Evolutionary conservation across 2,113 vertebrate genomes (phyloP).

Genomic region (Prunella fulvescens): DNA sequence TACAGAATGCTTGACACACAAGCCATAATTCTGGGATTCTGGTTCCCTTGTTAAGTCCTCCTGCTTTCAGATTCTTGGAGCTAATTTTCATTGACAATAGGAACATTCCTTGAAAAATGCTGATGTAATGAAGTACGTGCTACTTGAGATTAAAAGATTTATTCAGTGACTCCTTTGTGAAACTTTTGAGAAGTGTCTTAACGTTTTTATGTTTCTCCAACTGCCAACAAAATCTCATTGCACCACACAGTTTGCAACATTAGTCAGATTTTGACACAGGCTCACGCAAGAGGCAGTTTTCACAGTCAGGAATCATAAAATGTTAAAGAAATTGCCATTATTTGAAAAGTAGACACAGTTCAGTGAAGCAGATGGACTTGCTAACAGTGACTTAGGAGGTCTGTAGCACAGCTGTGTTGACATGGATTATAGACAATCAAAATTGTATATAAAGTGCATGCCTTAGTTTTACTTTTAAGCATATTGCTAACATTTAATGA

Average conservation of each 20-base stretch:
- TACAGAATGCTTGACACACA: conserved; percentile 5
- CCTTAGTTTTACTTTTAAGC: conserved; percentile 61
- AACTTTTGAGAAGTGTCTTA: conserved; percentile 40
- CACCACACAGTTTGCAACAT: conserved; percentile 64
- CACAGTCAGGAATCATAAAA: conserved; percentile 53
- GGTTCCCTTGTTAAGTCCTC: conserved; percentile 17
- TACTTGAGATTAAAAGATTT: conserved; percentile 63
- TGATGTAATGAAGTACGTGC: conserved; percentile 65
- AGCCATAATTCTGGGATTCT: conserved; percentile 12
- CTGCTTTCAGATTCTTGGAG: conserved; percentile 48
- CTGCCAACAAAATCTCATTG: conserved; percentile 64
- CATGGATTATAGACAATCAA: conserved; percentile 65
- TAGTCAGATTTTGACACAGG: conserved; percentile 63
- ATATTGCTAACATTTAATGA: conserved; percentile 68
- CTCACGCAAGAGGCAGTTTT: conserved; percentile 59
- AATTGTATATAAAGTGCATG: conserved; percentile 68
- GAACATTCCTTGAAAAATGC: conserved; percentile 67
- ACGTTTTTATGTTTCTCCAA: conserved; percentile 51
- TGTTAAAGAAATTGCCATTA: conserved; percentile 41
- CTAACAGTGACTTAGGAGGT: conserved; percentile 58
- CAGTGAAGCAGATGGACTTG: conserved; percentile 53
- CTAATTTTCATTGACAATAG: conserved; percentile 62
- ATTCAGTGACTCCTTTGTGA: conserved; percentile 46
- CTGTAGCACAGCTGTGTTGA: conserved; percentile 65
- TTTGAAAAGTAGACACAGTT: conserved; percentile 31